Evolutionary conservation across 2,888 invertebrate genomes (phyloP), one percentile per base, ranked within the genome.

Genomic region (Drosophila vallismaia): DNA sequence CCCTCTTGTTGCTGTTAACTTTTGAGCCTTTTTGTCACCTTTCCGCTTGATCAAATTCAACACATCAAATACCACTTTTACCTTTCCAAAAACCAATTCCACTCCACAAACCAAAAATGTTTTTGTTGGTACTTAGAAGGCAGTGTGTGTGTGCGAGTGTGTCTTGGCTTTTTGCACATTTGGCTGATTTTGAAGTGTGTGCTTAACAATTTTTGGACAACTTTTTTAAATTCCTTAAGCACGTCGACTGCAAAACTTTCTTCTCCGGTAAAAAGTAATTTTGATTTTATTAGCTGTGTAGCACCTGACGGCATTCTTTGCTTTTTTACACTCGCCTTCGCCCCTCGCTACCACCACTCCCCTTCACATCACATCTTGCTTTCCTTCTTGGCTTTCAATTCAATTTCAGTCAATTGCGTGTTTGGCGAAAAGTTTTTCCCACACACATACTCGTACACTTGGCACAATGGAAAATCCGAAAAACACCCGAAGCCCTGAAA

Each of bases 261-360:
- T 12, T 7, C 24, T 48, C 55, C 53, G 54, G 58, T 59, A 50
- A 76, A 85, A 84, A 86, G 84, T 83, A 88, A 84, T 84, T 84
- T 88, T 84, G 88, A 84, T 84, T 84, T 84, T 84, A 84, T 84
- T 88, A 88, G 88, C 88, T 76, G 77, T 76, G 74, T 79, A 83
- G 85, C 86, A 80, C 77, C 86, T 80, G 87, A 79, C 84, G 88
- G 76, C 63, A 73, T 74, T 46, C 53, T 50, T 59, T 50, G 50
- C 8, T 31, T 12, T 48, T 46, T 67, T 50, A 19, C 67, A 55
- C 55, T 33, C 9, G n/a, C 14, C 7, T 12, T n/a, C 10, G 1
- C 0, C 2, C 24, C 14, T 24, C 9, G 14, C 14, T 14, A n/a
- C n/a, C n/a, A n/a, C n/a, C n/a, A n/a, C n/a, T 19, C 12, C 10